These are phyloP conservation scores for Eremobia ochroleuca DNA, from an alignment of 2,888 invertebrate species.

Conservation along the genomic window DNA sequence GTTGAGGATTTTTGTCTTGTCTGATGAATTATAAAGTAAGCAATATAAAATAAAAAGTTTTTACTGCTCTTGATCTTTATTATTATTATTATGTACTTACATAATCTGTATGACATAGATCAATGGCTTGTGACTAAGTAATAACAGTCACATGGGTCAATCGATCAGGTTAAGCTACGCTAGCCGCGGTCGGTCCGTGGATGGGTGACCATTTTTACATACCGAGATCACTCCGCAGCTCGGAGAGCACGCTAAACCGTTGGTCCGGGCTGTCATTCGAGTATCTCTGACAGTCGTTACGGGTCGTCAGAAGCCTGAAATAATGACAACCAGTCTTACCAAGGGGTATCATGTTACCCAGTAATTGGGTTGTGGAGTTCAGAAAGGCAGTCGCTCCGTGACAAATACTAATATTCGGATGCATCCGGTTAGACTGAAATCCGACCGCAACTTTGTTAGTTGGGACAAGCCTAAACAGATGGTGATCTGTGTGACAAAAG, in stretches of 20 bases:
- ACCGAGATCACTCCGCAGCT: neutral
- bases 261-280: neutral
- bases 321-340: neutral
- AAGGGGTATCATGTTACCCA: neutral
- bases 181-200: neutral
- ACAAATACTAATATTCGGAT: neutral
- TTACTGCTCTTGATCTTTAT: neutral
- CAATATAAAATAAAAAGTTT: conserved; percentile 10
- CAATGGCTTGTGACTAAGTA: neutral
- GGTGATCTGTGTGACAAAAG: conserved; percentile 28
- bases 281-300: neutral
- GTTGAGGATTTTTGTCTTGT: conserved; percentile 10
- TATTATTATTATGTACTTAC: neutral
- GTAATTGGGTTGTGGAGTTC: neutral
- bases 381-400: neutral
- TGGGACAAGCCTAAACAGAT: neutral
- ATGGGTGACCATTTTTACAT: neutral
- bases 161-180: neutral
- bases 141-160: neutral
- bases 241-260: neutral
- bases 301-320: neutral
- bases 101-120: conserved; percentile 10
- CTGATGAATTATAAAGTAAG: conserved; percentile 4
- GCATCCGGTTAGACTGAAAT: neutral
- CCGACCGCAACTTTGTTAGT: neutral